A percentile compares a stretch with the other conserved stretches of the same genome.
Conservation (phyloP, 2,888 invertebrate species). For the Escarpia spicata region DNA sequence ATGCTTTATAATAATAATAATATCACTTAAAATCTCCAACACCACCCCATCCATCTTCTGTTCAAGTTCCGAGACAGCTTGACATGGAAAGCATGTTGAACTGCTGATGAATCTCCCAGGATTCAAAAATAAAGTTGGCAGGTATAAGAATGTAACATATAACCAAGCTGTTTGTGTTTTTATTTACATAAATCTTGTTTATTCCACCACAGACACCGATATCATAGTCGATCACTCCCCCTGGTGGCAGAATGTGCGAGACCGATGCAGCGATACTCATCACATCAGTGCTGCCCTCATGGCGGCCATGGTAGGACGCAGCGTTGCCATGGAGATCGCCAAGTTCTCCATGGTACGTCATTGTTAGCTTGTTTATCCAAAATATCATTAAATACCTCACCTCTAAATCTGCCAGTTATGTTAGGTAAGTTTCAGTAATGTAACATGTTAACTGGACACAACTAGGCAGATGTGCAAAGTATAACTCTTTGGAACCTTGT, state of each 20-base stretch:
- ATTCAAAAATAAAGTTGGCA: too few species aligned
- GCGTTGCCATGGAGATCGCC: conserved; percentile 70
- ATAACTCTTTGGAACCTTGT: too few species aligned
- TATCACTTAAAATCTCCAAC: too few species aligned
- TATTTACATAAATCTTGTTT: neutral
- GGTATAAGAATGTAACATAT: too few species aligned
- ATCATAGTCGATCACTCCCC: conserved; percentile 75
- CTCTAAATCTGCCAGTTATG: neutral
- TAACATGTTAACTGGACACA: neutral
- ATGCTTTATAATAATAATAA: too few species aligned
- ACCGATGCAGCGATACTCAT: conserved; percentile 77
- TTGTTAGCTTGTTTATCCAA: neutral
- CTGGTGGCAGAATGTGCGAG: conserved; percentile 86
- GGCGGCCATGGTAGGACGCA: conserved; percentile 84
- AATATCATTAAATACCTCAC: neutral
- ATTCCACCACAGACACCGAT: conserved; percentile 66
- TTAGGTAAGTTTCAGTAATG: neutral
- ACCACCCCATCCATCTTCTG: too few species aligned
- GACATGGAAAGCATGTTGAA: too few species aligned
- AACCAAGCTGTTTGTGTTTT: neutral
- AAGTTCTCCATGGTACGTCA: conserved; percentile 27
- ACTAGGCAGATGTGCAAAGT: neutral
- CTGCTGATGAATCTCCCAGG: too few species aligned
- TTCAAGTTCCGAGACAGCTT: too few species aligned
- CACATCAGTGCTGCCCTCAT: conserved; percentile 82